phyloP scores from a whole-genome alignment of 1,140 invertebrate genomes.

The Ooceraea biroi region DNA sequence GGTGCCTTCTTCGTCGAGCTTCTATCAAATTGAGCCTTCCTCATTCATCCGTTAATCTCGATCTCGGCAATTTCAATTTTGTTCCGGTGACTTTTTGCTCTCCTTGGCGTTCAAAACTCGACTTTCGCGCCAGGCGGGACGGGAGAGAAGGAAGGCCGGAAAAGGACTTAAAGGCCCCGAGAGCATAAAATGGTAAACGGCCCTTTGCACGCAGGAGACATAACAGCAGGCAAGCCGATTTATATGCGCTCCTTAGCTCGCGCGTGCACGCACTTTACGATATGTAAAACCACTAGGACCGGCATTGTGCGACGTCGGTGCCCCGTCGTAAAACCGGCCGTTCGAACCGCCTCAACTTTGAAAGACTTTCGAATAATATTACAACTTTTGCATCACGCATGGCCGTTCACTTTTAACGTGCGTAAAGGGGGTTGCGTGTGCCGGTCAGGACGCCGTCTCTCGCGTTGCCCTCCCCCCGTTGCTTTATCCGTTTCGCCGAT shows the following conservation, averaged over 20 bases:
- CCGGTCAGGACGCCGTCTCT: not conserved
- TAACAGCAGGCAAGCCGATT: conserved; percentile 80
- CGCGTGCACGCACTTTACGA: conserved; percentile 78
- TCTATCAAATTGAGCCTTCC: too few species aligned
- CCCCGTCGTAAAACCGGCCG: conserved; percentile 77
- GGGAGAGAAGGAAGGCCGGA: not conserved
- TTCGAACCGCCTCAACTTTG: conserved; percentile 74
- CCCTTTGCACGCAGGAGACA: conserved; percentile 76
- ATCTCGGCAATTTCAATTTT: conserved; percentile 2
- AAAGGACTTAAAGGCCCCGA: conserved; percentile 56
- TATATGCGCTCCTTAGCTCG: conserved; percentile 79
- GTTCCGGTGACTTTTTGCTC: too few species aligned
- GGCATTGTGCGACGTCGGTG: conserved; percentile 73
- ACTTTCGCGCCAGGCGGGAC: too few species aligned
- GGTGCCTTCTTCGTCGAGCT: too few species aligned
- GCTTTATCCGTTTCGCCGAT: not conserved
- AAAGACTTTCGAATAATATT: conserved; percentile 77
- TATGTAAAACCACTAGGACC: conserved; percentile 79
- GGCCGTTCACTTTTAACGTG: conserved; percentile 13
- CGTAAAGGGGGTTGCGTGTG: not conserved
- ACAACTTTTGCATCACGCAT: conserved; percentile 65
- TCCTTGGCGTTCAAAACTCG: too few species aligned
- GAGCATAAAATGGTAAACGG: conserved; percentile 80
- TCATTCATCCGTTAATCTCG: not conserved
- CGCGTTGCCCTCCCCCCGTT: not conserved